Percentiles rank a stretch among this genome's conserved stretches.
phyloP scores from a whole-genome alignment of 2,113 vertebrate species.

The Elachura formosa region DNA sequence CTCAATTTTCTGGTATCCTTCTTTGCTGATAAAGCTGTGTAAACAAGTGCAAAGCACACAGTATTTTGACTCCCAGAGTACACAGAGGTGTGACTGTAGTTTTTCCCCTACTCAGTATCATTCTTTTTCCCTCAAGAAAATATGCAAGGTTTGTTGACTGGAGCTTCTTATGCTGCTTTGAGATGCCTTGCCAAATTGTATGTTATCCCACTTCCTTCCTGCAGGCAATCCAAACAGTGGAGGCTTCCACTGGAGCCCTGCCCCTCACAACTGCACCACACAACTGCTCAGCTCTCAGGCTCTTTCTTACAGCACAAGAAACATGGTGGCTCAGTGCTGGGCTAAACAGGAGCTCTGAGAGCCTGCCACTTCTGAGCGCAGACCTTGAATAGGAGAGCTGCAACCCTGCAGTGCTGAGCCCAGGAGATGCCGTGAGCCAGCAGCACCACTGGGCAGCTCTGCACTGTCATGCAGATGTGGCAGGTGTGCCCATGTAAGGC shows the following conservation, averaged over 20 bases:
- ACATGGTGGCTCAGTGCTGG: neutral
- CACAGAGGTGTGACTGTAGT: slow-evolving; percentile 4
- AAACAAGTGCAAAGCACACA: neutral
- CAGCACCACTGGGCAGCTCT: fast-evolving
- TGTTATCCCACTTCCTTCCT: slow-evolving; percentile 18
- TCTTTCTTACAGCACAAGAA: neutral
- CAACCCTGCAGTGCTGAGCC: fast-evolving
- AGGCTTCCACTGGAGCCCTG: slow-evolving; percentile 7
- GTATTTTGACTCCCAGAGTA: neutral
- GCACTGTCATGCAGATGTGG: neutral
- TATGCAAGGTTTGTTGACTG: neutral
- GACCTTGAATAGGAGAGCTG: neutral
- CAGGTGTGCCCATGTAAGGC: neutral
- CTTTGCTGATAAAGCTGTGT: neutral
- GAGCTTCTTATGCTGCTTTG: neutral
- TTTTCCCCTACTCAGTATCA: neutral
- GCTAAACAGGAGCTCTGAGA: neutral
- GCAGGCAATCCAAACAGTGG: neutral
- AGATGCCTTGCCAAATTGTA: neutral
- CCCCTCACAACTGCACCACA: neutral
- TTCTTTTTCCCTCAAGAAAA: neutral
- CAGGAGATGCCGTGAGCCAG: fast-evolving
- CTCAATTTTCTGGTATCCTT: neutral
- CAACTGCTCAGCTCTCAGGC: neutral
- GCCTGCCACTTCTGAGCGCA: neutral